Evolutionary conservation across 1,140 invertebrate species (phyloP), one percentile per base, ranked within the genome.

Genomic region (Paracyclopina nana): DNA sequence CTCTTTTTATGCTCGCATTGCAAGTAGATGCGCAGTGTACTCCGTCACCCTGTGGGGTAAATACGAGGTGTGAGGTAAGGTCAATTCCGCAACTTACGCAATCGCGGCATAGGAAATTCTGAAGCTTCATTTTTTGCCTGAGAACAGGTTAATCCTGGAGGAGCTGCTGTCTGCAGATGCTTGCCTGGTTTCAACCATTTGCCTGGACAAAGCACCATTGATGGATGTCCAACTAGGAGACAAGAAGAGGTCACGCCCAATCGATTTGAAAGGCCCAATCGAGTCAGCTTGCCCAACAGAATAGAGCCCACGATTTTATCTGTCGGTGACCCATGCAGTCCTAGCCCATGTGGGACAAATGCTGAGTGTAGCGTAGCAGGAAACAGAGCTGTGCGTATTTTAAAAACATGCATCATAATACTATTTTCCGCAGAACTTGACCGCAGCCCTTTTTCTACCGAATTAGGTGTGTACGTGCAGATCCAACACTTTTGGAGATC

Each of bases 291-390:
- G 34, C 8, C 20, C 34, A 38, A 20, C 9, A 2, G 34, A 2
- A 5, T 2, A 5, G n/a, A 38, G 34, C 14, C 34, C 14, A 9
- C 14, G 9, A n/a, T 38, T 38, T 9, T 5, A 38, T 24, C 5
- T 25, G 42, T 12, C 9, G 40, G 9, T 38, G 48, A 50, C 25
- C 55, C 55, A 34, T 84, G 80, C 60, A 63, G 74, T 41, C 68
- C 79, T 25, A 76, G 72, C 77, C 78, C 79, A 4, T 84, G 80
- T 62, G 80, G 80, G 27, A 62, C 73, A 6, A 81, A 80, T 63
- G 76, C 56, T 49, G 6, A 57, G 53, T 55, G 50, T 26, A 56
- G 57, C 54, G 41, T 54, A 45, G 54, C 58, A n/a, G 59, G 53
- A 53, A 54, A 8, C 60, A 56, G 54, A 58, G 57, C 49, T 38